Evolutionary conservation across 2,113 vertebrate species (phyloP), one percentile per base, ranked within the genome.

Genomic region (Phylloscopus trochilus): DNA sequence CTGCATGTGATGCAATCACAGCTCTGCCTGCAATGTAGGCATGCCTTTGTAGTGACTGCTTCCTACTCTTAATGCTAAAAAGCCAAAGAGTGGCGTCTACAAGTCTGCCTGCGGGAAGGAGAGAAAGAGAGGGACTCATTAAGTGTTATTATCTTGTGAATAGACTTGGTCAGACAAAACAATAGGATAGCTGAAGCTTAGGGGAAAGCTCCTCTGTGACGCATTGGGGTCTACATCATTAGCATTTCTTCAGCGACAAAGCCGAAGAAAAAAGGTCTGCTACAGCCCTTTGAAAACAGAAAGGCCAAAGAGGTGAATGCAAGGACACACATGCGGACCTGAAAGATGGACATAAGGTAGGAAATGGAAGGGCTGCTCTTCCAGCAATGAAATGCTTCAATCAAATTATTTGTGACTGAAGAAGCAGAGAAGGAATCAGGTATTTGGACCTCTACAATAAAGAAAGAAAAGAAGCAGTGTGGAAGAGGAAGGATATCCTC

Each of bases 131-230:
- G 52, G 44, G 37, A 92, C 79, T 97, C 92, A 95, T 97, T 97
- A 97, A 97, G 26, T 88, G 79, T 80, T 80, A 96, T 96, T 97
- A 96, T 95, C 83, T 86, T 83, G 72, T 94, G 96, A 96, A 97
- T 95, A 96, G 83, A 83, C 55, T 92, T 83, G 92, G 92, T 95
- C 89, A 92, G 79, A 86, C 85, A 88, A 95, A 96, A 96, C 93
- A 97, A 94, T 97, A 58, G 75, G 90, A 80, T 28, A 93, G 79
- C 82, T 90, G 82, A 88, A 77, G 67, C 85, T 96, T 67, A 69
- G 88, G 85, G 63, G 88, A 93, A 95, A 88, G 72, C 79, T 96
- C 16, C 59, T 77, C 79, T 66, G 63, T 90, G 96, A 92, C 4
- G 2, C 88, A 35, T 22, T 51, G 90, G 90, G 82, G 85, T 94